Evolutionary conservation across 2,113 vertebrate species (phyloP), one percentile per base, ranked within the genome.

Genomic region (Calyptomena viridis): DNA sequence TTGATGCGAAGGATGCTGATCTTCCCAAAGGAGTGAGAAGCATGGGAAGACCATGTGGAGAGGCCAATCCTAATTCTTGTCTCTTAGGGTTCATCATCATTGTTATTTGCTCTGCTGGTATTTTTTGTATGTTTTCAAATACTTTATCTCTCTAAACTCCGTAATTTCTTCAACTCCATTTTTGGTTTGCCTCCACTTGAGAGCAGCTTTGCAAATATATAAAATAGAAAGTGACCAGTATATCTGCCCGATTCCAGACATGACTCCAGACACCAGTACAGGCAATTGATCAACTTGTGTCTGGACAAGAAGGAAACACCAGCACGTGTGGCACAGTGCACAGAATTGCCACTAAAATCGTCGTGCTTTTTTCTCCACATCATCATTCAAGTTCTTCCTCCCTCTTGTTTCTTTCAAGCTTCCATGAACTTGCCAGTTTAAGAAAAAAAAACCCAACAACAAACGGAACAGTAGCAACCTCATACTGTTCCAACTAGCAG

Each of bases 291-390:
- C 11, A 67, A 28, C 11, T 40, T 8, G 2, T 24, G 35, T 3
- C 6, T 17, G 28, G 40, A 53, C 23, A 73, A 27, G 11, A 84
- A n/a, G 7, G 23, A 56, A 66, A 49, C 66, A 63, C 0, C 25
- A 58, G 23, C n/a, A 33, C 60, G 7, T 1, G 3, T 9, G 18
- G 19, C 25, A 63, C 3, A 63, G 6, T 1, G 3, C 16, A 27
- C 25, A 79, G 18, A 66, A 75, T 0, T 47, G 22, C 7, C 23
- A 46, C 14, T 23, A 53, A 90, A 87, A 88, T 46, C 33, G 19
- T 74, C 10, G 4, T 2, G 8, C 2, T 59, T 67, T 72, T 64
- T 39, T 31, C 39, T 79, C 46, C 18, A 37, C 4, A 30, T 40
- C 16, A 55, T 37, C 44, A 68, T 49, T 67, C 22, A 74, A 2